These are phyloP conservation scores for Amphiprion ocellaris DNA, from an alignment of 2,113 vertebrate species.

Conservation along the genomic window DNA sequence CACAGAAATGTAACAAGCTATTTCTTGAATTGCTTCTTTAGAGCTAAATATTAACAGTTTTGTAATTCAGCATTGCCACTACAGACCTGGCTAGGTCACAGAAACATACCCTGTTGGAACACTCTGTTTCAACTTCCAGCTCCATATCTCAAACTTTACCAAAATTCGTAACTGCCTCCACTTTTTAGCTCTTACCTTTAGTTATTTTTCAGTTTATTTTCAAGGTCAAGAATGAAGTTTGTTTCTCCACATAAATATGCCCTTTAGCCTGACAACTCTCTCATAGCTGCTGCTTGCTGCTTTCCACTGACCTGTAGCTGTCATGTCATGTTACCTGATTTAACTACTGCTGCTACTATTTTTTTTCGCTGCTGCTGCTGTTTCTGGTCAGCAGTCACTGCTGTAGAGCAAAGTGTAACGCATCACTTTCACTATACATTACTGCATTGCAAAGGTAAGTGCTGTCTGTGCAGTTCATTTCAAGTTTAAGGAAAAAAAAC, in stretches of 20 bases:
- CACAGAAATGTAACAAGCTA: too few relatives aligned
- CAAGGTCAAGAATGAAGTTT: not conserved
- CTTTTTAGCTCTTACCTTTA: not conserved
- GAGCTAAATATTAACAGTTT: too few relatives aligned
- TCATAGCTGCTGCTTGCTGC: not conserved
- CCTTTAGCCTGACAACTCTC: not conserved
- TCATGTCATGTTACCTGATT: constrained; percentile 1
- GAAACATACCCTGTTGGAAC: too few relatives aligned
- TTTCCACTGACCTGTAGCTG: not conserved
- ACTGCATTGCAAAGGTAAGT: not conserved
- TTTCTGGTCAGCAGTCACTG: not conserved
- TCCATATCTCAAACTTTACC: not conserved
- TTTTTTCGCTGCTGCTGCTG: not conserved
- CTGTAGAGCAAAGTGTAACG: not conserved
- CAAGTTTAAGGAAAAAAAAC: not conserved
- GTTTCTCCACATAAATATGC: not conserved
- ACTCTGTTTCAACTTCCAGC: too few relatives aligned
- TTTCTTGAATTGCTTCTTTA: too few relatives aligned
- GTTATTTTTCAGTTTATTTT: not conserved
- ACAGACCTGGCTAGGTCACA: too few relatives aligned
- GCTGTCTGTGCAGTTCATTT: constrained; percentile 16
- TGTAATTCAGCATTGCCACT: too few relatives aligned
- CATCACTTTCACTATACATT: constrained; percentile 6
- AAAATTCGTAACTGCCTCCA: not conserved
- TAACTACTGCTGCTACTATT: constrained; percentile 10